phyloP scores from a whole-genome alignment of 2,113 vertebrate genomes.

The Chamaea fasciata region DNA sequence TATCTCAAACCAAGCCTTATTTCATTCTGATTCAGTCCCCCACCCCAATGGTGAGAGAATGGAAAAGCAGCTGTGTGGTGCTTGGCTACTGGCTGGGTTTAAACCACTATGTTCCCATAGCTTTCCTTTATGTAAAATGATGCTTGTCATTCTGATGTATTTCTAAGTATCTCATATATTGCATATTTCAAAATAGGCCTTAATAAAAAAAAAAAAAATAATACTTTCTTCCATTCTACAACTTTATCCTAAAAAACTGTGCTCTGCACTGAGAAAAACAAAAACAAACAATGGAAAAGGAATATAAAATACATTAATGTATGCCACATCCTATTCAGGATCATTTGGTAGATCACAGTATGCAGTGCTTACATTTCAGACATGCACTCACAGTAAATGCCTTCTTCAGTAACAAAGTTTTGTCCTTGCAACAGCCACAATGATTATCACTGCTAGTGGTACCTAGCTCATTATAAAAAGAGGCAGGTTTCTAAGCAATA shows the following conservation, averaged over 20 bases:
- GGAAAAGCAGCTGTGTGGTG: neutral
- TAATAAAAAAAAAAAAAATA: neutral
- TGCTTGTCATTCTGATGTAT: neutral
- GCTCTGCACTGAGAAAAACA: neutral
- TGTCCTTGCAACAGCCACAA: neutral
- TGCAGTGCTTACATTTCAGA: neutral
- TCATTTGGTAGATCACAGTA: neutral
- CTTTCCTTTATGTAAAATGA: neutral
- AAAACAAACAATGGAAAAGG: neutral
- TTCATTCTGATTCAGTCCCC: neutral
- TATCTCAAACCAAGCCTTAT: neutral
- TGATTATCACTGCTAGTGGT: neutral
- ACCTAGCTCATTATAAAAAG: neutral
- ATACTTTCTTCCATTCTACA: neutral
- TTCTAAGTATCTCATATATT: neutral
- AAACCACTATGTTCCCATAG: neutral
- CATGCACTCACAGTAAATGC: neutral
- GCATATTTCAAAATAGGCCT: neutral
- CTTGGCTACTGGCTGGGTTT: neutral
- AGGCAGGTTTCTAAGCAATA: neutral
- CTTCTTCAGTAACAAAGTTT: neutral
- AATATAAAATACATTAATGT: neutral
- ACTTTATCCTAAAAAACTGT: neutral
- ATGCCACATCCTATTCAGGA: neutral
- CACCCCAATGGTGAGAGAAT: rapidly evolving